These are phyloP conservation scores for Ovibos moschatus DNA, from an alignment of 2,113 vertebrate genomes.

Conservation along the genomic window DNA sequence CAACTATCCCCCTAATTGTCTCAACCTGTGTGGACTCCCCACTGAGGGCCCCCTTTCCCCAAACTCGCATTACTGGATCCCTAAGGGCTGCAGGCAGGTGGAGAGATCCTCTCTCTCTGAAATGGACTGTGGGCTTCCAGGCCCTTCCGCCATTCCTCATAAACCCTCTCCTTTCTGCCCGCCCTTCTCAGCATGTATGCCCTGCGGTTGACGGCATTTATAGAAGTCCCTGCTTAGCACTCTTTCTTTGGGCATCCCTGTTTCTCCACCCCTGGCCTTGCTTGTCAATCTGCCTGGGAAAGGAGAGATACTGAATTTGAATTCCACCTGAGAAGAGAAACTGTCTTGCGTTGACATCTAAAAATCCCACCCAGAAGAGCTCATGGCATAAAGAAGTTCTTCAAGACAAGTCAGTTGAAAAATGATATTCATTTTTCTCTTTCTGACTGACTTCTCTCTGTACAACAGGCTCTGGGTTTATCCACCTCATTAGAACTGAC, in stretches of 20 bases:
- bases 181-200: not conserved
- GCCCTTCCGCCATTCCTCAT: not conserved
- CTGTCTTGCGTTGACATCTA: not conserved
- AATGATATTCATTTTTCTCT: not conserved
- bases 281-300: not conserved
- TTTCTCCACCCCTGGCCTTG: not conserved
- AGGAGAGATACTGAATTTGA: not conserved
- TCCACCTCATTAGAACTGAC: not conserved
- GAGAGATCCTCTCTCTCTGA: not conserved
- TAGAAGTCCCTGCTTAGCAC: not conserved
- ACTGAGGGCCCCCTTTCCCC: not conserved
- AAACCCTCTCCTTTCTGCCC: not conserved
- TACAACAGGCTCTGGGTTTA: not conserved
- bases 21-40: slow-evolving; percentile 47
- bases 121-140: not conserved
- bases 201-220: not conserved
- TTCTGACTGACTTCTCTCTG: not conserved
- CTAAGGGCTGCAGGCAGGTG: not conserved
- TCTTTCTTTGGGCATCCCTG: not conserved
- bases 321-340: not conserved
- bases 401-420: not conserved
- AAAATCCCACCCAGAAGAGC: not conserved
- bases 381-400: not conserved
- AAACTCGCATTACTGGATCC: not conserved
- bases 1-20: slow-evolving; percentile 59